Evolutionary conservation across 1,140 invertebrate genomes (phyloP), one percentile per base, ranked within the genome.

Genomic region (Aphidius ervi): DNA sequence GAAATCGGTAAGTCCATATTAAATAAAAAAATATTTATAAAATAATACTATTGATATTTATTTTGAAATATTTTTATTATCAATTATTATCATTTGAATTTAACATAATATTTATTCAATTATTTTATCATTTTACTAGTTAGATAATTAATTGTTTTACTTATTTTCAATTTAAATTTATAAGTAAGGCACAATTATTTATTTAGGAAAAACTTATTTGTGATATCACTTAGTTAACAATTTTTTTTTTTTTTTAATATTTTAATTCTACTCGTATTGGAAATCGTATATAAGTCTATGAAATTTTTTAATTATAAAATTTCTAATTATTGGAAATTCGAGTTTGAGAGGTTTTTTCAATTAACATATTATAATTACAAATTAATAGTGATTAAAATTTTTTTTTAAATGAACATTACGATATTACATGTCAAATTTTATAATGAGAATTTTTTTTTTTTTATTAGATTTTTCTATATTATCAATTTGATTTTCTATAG

Each of bases 1-100:
- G 94, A 55, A 97, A 97, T 83, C 86, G 91, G 93, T 93, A 75
- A 90, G 89, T 88, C 48, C 53, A 58, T 16, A 16, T 20, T 9
- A n/a, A n/a, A n/a, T 10, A 46, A 55, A n/a, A 42, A 20, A 47
- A 7, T 9, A n/a, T 39, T 8, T 6, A 6, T n/a, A 49, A 31
- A 53, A 40, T 53, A 10, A 10, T 10, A 53, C 41, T 53, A 53
- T 53, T 53, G 41, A 10, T 53, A 41, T 4, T 48, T 48, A 10
- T 47, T 3, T 47, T 20, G 23, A 3, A 6, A 20, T 47, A 10
- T 10, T 47, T 47, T 16, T 5, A 31, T 31, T 31, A 31, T 31
- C 23, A 31, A 31, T 31, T 31, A 31, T 31, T 31, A 31, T 31
- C 23, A 31, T 31, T 31, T 31, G 4, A 31, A 31, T 31, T 31